These are phyloP conservation scores for Vulpes ferrilata DNA, from an alignment of 2,113 vertebrate species.

Conservation along the genomic window DNA sequence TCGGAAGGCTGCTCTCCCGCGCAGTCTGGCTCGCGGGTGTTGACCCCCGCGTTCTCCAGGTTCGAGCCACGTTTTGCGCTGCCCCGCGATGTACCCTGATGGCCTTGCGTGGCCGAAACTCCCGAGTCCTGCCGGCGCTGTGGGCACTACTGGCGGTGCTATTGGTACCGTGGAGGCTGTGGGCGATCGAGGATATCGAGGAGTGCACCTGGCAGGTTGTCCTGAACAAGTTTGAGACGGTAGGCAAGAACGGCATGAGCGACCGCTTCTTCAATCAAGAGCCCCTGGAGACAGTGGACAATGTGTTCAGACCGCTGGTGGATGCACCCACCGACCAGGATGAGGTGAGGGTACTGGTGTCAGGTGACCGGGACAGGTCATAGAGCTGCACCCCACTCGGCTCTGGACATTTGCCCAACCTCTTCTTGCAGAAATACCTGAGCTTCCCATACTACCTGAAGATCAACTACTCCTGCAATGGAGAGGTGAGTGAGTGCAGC, in stretches of 20 bases:
- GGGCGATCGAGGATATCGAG: background rate
- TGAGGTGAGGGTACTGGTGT: conserved; percentile 56
- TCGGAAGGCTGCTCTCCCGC: background rate
- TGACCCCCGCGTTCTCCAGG: conserved; percentile 60
- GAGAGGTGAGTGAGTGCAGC: conserved; percentile 56
- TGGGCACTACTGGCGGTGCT: conserved; percentile 49
- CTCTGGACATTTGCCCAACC: background rate
- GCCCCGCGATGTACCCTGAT: conserved; percentile 11
- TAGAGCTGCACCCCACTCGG: background rate
- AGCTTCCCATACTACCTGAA: conserved; percentile 81
- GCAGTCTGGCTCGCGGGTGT: background rate
- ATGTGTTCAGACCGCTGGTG: conserved; percentile 12
- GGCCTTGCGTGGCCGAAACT: conserved; percentile 11
- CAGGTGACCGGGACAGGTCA: background rate
- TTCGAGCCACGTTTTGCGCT: conserved; percentile 16
- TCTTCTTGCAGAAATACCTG: conserved; percentile 72
- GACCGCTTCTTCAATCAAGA: conserved; percentile 65
- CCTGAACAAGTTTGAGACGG: conserved; percentile 50
- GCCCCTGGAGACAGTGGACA: background rate
- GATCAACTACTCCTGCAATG: conserved; percentile 71
- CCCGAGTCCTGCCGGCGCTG: background rate
- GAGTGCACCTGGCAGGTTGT: conserved; percentile 68
- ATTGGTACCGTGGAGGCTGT: background rate
- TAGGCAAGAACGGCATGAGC: background rate
- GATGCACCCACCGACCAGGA: background rate